phyloP scores from a whole-genome alignment of 1,140 invertebrate genomes.

The Microplitis mediator region DNA sequence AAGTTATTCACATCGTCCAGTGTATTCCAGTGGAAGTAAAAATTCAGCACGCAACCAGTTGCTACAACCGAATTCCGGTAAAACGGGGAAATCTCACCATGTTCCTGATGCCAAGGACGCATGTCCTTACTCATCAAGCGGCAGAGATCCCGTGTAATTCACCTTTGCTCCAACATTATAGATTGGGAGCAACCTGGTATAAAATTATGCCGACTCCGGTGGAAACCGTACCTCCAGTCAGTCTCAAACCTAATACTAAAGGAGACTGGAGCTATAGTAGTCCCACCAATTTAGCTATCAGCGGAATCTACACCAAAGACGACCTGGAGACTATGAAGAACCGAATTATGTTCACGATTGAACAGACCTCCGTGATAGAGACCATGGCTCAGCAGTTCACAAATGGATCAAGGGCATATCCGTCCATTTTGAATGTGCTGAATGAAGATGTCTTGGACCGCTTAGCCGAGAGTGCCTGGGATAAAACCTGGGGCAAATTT shows the following conservation, averaged over 20 bases:
- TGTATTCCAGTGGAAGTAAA: conserved; percentile 32
- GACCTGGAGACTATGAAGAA: neutral
- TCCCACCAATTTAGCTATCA: neutral
- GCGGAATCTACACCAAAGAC: neutral
- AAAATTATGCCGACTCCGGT: neutral
- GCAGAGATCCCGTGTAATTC: conserved; percentile 9
- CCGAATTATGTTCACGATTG: neutral
- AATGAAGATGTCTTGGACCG: conserved; percentile 15
- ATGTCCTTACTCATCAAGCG: conserved; percentile 18
- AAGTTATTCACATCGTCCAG: conserved; percentile 31
- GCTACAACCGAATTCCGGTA: conserved; percentile 33
- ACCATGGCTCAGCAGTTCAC: neutral
- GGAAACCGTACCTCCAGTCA: neutral
- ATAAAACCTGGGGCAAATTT: conserved; percentile 27
- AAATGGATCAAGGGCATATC: neutral
- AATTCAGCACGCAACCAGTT: conserved; percentile 15
- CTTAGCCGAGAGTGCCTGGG: conserved; percentile 18
- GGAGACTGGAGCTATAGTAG: neutral
- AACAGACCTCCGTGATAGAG: neutral
- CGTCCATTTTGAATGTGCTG: neutral
- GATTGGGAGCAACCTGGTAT: conserved; percentile 12
- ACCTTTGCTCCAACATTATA: conserved; percentile 21
- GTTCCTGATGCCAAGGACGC: conserved; percentile 29
- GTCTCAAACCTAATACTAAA: neutral
- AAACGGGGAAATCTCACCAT: neutral